Percentiles rank a stretch among this genome's conserved stretches.
Evolutionary conservation across 2,888 invertebrate species (phyloP).

Genomic region (Lucinisca nassula): DNA sequence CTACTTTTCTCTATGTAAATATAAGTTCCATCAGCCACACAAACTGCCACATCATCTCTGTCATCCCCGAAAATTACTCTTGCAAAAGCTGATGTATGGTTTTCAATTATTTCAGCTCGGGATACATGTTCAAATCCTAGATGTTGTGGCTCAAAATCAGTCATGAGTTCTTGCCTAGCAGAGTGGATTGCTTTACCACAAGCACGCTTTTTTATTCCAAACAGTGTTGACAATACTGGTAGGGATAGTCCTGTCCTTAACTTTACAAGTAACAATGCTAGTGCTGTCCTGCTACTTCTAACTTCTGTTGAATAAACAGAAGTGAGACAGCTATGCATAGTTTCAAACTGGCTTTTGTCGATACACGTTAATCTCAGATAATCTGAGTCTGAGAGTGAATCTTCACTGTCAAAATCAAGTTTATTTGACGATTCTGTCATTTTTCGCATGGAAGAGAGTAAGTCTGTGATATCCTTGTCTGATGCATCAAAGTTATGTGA

Average conservation of each 20-base stretch:
- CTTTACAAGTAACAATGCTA: conserved; percentile 57
- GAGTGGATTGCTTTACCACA: conserved; percentile 45
- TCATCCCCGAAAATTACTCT: conserved; percentile 33
- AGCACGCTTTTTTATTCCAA: conserved; percentile 46
- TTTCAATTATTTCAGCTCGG: conserved; percentile 42
- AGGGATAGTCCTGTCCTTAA: conserved; percentile 54
- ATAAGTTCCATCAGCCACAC: conserved; percentile 64
- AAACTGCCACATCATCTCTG: conserved; percentile 21
- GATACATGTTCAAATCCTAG: conserved; percentile 39
- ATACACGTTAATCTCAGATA: conserved; percentile 36
- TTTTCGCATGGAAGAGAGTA: not conserved
- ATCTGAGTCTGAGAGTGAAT: conserved; percentile 7
- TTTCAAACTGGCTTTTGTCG: conserved; percentile 32
- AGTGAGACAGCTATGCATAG: conserved; percentile 22
- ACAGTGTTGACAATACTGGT: conserved; percentile 51
- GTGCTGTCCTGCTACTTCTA: conserved; percentile 31
- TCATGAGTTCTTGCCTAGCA: conserved; percentile 43
- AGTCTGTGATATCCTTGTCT: not conserved
- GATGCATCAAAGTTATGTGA: not conserved
- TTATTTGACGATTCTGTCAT: not conserved
- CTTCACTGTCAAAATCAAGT: conserved; percentile 42
- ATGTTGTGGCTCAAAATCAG: conserved; percentile 41
- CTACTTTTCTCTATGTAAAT: conserved; percentile 58
- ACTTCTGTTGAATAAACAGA: conserved; percentile 31
- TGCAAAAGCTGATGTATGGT: conserved; percentile 59